These are phyloP conservation scores for Lasioglossum lativentre DNA, from an alignment of 2,888 invertebrate genomes.

Conservation along the genomic window DNA sequence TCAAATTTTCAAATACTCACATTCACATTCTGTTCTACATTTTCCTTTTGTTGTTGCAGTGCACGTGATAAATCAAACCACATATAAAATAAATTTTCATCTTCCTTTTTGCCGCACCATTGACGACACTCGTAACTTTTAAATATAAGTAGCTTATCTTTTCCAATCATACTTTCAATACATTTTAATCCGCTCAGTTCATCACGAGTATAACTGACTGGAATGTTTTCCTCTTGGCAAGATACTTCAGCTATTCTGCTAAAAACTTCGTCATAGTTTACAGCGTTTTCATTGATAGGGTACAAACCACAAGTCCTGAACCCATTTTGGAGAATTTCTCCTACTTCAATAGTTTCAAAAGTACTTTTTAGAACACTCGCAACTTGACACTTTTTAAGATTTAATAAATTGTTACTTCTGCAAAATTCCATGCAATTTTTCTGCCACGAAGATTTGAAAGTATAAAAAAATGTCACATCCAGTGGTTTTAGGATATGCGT, in stretches of 20 bases:
- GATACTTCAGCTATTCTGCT: not conserved
- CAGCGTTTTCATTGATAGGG: not conserved
- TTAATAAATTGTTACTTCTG: not conserved
- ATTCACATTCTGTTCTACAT: constrained; percentile 1
- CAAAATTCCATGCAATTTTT: not conserved
- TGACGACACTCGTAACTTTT: not conserved
- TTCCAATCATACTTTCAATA: not conserved
- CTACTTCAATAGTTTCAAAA: not conserved
- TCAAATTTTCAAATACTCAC: not conserved
- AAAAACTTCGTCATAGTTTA: not conserved
- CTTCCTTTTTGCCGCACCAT: constrained; percentile 1
- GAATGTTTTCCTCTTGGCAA: not conserved
- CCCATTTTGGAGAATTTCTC: not conserved
- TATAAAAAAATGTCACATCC: not conserved
- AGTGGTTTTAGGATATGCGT: not conserved
- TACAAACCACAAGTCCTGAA: not conserved
- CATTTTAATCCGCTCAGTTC: not conserved
- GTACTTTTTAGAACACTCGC: not conserved
- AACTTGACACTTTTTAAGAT: not conserved
- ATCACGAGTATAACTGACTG: not conserved
- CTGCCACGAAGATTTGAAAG: not conserved
- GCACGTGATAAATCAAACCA: not conserved
- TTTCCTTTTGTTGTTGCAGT: not conserved
- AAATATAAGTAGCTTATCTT: not conserved
- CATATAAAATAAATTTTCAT: not conserved